These are phyloP conservation scores for Zosterops hypoxanthus DNA, from an alignment of 2,113 vertebrate genomes.

Conservation along the genomic window DNA sequence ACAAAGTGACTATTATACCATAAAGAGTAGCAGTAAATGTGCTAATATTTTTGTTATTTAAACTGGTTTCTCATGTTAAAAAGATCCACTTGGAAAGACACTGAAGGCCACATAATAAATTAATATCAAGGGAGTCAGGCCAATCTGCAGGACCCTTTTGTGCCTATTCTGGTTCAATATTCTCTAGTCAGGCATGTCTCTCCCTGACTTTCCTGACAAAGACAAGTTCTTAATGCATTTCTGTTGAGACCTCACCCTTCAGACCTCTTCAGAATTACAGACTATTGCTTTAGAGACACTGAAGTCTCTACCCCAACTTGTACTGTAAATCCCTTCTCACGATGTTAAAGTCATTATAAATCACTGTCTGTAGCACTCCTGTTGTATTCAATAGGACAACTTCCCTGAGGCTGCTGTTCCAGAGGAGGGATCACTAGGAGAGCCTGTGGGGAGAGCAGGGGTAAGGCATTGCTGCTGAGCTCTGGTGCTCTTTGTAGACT, in stretches of 20 bases:
- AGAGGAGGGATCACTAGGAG: background rate
- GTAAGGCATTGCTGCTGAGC: background rate
- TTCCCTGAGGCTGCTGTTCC: background rate
- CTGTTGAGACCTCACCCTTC: background rate
- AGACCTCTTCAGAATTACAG: constrained; percentile 1
- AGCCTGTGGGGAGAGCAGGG: background rate
- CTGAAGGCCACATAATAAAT: background rate
- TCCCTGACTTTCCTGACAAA: background rate
- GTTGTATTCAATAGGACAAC: background rate
- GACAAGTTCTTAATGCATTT: background rate
- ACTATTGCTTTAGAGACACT: background rate
- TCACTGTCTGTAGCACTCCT: background rate
- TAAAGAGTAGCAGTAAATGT: background rate
- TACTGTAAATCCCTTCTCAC: background rate
- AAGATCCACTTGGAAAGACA: background rate
- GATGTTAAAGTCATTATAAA: background rate
- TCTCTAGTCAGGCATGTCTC: background rate
- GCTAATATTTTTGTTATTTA: background rate
- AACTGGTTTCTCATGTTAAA: background rate
- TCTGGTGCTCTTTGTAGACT: background rate
- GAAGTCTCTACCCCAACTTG: background rate
- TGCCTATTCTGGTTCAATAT: background rate
- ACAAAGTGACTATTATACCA: background rate
- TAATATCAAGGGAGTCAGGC: background rate
- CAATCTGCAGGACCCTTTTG: background rate